Percentiles rank a stretch among this genome's conserved stretches.
Evolutionary conservation across 2,888 invertebrate genomes (phyloP).

Genomic region (Elegia similella): DNA sequence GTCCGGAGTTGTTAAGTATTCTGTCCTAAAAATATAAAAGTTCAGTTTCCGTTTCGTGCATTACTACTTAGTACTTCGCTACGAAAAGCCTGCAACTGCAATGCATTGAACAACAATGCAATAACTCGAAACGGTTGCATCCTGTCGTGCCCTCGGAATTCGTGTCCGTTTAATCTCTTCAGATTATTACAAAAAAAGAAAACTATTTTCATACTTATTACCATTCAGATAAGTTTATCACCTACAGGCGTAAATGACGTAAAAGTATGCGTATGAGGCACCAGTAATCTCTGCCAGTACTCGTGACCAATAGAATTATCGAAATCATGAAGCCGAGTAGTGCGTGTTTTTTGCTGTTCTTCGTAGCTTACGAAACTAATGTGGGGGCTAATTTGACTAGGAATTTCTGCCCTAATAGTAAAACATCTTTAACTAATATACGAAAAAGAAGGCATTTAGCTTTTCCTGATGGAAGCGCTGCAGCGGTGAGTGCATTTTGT

Average conservation of each 20-base stretch:
- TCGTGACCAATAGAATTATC: neutral
- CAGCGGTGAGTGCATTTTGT: conserved; percentile 36
- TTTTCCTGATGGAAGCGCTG: conserved; percentile 41
- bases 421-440: conserved; percentile 32
- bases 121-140: neutral
- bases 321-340: neutral
- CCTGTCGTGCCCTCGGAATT: neutral
- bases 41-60: no score
- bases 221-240: neutral
- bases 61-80: no score
- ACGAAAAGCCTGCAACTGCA: no score
- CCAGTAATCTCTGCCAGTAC: neutral
- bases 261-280: neutral
- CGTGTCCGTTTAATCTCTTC: neutral
- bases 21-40: no score
- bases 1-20: no score
- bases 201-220: neutral
- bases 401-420: conserved; percentile 42
- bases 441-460: conserved; percentile 45
- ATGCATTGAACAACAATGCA: neutral
- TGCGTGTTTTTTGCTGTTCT: neutral
- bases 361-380: neutral
- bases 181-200: neutral
- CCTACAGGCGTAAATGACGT: neutral
- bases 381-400: neutral